These are phyloP conservation scores for Macrosteles quadrilineatus DNA, from an alignment of 1,140 invertebrate genomes.

Conservation along the genomic window DNA sequence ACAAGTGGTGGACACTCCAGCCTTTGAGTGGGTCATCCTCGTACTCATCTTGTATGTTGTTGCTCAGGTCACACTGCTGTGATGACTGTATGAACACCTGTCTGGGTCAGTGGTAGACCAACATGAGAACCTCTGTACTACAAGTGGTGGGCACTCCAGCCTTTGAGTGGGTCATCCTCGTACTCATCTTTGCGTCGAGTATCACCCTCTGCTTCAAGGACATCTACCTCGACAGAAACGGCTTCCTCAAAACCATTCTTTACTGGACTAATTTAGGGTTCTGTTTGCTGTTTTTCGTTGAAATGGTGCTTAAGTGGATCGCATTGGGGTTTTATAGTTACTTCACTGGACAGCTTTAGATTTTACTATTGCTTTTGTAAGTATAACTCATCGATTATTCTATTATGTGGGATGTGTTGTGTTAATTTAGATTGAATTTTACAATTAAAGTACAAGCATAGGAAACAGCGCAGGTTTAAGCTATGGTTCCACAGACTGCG, in stretches of 20 bases:
- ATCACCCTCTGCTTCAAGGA: constrained; percentile 93
- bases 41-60: too few relatives aligned
- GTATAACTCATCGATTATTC: too few relatives aligned
- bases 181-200: constrained; percentile 89
- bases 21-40: too few relatives aligned
- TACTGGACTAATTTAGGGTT: constrained; percentile 89
- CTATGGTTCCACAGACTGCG: too few relatives aligned
- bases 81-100: constrained; percentile 70
- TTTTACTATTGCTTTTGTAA: constrained; percentile 96
- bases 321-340: constrained; percentile 94
- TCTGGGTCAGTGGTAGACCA: constrained; percentile 69
- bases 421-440: too few relatives aligned
- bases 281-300: constrained; percentile 87
- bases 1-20: too few relatives aligned
- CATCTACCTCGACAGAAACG: constrained; percentile 86
- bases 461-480: too few relatives aligned
- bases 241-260: constrained; percentile 74
- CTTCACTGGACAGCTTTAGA: constrained; percentile 95
- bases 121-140: constrained; percentile 67
- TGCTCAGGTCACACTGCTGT: constrained; percentile 76
- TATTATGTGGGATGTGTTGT: too few relatives aligned
- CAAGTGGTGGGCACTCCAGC: constrained; percentile 83
- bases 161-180: constrained; percentile 94
- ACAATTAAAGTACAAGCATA: too few relatives aligned
- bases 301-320: constrained; percentile 95